Evolutionary conservation across 2,888 invertebrate genomes (phyloP).

Genomic region (Sericinus montela): DNA sequence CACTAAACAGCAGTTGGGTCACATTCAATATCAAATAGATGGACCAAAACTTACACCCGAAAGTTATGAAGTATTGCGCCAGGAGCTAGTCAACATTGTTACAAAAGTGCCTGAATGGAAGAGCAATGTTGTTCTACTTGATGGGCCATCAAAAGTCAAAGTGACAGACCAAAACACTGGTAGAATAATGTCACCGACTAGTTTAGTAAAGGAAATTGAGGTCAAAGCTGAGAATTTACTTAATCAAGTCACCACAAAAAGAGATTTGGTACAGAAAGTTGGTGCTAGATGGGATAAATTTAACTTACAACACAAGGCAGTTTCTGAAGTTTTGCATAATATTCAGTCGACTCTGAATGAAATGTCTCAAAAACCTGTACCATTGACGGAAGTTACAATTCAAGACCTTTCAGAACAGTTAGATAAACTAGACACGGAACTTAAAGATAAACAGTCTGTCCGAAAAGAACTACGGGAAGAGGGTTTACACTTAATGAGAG

Average conservation of each 20-base stretch:
- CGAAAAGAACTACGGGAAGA: conserved; percentile 88
- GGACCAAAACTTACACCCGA: conserved; percentile 85
- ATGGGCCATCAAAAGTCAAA: conserved; percentile 83
- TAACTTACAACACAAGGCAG: conserved; percentile 83
- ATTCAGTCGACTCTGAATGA: conserved; percentile 78
- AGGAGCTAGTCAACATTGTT: conserved; percentile 84
- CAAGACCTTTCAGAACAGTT: conserved; percentile 72
- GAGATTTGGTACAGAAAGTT: conserved; percentile 84
- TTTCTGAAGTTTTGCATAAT: conserved; percentile 82
- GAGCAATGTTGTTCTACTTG: conserved; percentile 82
- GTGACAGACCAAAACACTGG: conserved; percentile 85
- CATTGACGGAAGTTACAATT: conserved; percentile 66
- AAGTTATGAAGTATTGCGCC: conserved; percentile 83
- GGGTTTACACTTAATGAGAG: conserved; percentile 88
- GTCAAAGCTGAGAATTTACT: conserved; percentile 83
- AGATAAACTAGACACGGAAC: conserved; percentile 75
- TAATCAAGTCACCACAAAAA: conserved; percentile 82
- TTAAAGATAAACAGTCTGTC: conserved; percentile 80
- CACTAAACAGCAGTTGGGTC: conserved; percentile 86
- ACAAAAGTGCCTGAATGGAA: conserved; percentile 85
- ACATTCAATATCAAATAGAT: conserved; percentile 89
- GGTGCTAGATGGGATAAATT: conserved; percentile 89
- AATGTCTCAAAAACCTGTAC: conserved; percentile 72
- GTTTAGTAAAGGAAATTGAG: conserved; percentile 86
- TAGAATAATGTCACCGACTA: conserved; percentile 85